Evolutionary conservation across 2,888 invertebrate genomes (phyloP), one percentile per base, ranked within the genome.

Genomic region (Eubasilissa splendida): DNA sequence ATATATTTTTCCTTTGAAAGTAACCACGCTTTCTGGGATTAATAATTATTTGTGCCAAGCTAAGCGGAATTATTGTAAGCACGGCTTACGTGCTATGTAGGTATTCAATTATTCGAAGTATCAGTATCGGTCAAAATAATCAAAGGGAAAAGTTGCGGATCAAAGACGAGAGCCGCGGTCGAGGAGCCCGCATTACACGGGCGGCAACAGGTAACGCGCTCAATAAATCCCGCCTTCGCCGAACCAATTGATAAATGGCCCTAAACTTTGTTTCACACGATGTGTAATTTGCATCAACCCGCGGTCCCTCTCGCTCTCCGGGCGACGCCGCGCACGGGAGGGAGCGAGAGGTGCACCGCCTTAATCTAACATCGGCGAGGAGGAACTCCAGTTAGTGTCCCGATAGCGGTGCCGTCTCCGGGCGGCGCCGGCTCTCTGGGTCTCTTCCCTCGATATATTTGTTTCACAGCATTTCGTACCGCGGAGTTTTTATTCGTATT

Each of bases 231-330:
- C 79, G 58, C 65, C 65, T 9, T 73, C 78, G 78, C 78, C 63
- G 54, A 78, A 73, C 78, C 78, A 63, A 78, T 70, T 56, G 80
- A 79, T 81, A 76, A 77, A 83, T 81, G 81, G 70, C 53, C 78
- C 68, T 14, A 33, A 76, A 60, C 66, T 63, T 73, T 76, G 83
- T 79, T 83, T 83, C 83, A 81, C 83, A 83, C 83, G 83, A 76
- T 76, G 68, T 77, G 79, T 79, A 79, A 83, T 83, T 83, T 83
- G 83, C 83, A 83, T 83, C 74, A 76, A 56, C 54, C 54, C 71
- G 74, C 73, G 74, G 59, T 58, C 14, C 31, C 31, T 22, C 31
- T 58, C 75, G 12, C 59, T 63, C 53, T 52, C 52, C 53, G 53
- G 50, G 63, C 66, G 4, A 7, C 63, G 50, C 12, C 65, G 42